These are phyloP conservation scores for Acropora tenuis DNA, from an alignment of 64 coral and sea anemone genomes.

Conservation along the genomic window DNA sequence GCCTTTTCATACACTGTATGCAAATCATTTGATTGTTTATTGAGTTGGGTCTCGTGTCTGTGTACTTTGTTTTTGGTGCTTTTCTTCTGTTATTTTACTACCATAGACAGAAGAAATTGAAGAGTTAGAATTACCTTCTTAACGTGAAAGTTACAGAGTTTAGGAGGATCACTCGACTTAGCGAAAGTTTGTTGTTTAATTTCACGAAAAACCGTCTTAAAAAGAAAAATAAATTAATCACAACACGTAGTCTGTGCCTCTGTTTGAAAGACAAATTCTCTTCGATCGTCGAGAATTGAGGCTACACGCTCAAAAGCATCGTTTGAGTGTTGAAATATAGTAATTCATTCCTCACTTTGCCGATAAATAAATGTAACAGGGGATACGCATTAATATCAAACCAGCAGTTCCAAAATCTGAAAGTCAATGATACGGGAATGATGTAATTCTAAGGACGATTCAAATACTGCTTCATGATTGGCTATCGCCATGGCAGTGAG, in stretches of 20 bases:
- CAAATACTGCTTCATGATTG: slow-evolving; percentile 66
- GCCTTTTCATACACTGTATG: neutral
- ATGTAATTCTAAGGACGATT: neutral
- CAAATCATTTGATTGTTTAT: neutral
- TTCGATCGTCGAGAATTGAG: no score
- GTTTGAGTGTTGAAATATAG: neutral
- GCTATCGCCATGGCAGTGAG: slow-evolving; percentile 84
- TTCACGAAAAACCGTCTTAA: no score
- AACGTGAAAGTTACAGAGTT: no score
- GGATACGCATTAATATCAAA: neutral
- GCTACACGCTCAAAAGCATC: neutral
- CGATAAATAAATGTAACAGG: neutral
- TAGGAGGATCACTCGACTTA: no score
- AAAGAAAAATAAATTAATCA: no score
- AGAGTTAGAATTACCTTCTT: no score
- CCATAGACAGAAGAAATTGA: no score
- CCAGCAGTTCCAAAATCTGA: neutral
- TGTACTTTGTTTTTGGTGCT: neutral
- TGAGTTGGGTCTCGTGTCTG: neutral
- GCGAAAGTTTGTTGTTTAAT: no score
- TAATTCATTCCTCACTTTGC: neutral
- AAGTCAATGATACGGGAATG: neutral
- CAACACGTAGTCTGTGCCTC: no score
- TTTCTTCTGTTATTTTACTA: no score
- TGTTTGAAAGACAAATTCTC: no score